These are phyloP conservation scores for Struthio camelus DNA, from an alignment of 2,113 vertebrate genomes.

Conservation along the genomic window DNA sequence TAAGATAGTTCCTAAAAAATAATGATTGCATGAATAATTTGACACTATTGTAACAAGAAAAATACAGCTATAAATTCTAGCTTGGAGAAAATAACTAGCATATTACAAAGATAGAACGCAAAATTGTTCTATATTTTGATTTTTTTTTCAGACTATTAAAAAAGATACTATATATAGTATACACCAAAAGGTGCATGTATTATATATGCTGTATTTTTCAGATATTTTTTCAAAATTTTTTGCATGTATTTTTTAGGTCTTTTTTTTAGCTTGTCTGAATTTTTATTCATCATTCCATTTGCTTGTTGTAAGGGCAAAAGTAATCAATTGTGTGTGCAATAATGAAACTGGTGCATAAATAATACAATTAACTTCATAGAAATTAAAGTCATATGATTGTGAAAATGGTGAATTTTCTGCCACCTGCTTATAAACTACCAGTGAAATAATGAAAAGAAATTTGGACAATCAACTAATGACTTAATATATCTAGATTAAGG, in stretches of 20 bases:
- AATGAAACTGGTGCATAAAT: not conserved
- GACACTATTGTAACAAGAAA: not conserved
- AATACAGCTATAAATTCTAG: not conserved
- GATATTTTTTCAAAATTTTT: not conserved
- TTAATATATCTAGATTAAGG: not conserved
- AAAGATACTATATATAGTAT: not conserved
- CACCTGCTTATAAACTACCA: not conserved
- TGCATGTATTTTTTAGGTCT: not conserved
- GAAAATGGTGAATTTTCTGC: not conserved
- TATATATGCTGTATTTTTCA: not conserved
- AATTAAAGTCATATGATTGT: not conserved
- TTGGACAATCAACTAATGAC: not conserved
- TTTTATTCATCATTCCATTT: not conserved
- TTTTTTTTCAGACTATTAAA: not conserved
- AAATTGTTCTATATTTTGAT: not conserved
- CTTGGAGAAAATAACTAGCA: not conserved
- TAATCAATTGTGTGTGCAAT: not conserved
- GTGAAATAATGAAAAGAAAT: not conserved
- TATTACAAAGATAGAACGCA: not conserved
- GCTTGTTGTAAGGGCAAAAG: not conserved
- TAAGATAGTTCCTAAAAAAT: not conserved
- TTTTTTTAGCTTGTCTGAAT: not conserved
- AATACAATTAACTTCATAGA: not conserved
- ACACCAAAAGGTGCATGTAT: rapidly evolving
- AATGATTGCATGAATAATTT: not conserved